Evolutionary conservation across 2,113 vertebrate genomes (phyloP).

Genomic region (Mus musculus): DNA sequence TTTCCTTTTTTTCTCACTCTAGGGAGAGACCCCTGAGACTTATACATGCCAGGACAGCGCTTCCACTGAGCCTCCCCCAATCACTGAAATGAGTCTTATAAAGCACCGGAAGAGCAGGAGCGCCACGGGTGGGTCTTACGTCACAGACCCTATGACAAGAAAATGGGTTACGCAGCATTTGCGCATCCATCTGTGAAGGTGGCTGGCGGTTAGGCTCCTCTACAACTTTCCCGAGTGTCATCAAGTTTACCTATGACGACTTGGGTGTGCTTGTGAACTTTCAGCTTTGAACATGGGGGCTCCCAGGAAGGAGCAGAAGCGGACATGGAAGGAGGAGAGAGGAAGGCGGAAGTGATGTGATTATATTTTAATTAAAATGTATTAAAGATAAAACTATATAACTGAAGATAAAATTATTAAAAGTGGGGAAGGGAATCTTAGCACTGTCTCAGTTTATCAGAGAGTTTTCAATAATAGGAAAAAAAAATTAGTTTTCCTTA

Average conservation of each 20-base stretch:
- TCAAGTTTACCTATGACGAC: background rate
- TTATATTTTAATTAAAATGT: background rate
- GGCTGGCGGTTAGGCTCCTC: background rate
- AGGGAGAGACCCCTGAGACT: background rate
- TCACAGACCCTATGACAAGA: too few relatives aligned
- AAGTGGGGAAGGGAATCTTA: background rate
- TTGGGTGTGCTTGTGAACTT: background rate
- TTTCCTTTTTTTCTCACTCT: background rate
- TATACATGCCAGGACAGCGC: too few relatives aligned
- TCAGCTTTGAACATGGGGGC: background rate
- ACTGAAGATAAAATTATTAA: background rate
- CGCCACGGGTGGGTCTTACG: background rate
- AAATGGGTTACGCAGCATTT: rapidly evolving
- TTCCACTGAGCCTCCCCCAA: background rate
- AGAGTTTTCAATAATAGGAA: background rate
- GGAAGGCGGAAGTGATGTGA: background rate
- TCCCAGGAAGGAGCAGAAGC: background rate
- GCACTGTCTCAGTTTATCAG: background rate
- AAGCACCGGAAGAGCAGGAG: too few relatives aligned
- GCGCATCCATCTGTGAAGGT: background rate
- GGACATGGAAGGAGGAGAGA: too few relatives aligned
- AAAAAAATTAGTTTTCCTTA: background rate
- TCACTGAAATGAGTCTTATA: background rate
- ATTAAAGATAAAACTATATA: background rate
- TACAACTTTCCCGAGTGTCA: background rate